phyloP scores from a whole-genome alignment of 1,140 invertebrate species.

The Cotesia glomerata region DNA sequence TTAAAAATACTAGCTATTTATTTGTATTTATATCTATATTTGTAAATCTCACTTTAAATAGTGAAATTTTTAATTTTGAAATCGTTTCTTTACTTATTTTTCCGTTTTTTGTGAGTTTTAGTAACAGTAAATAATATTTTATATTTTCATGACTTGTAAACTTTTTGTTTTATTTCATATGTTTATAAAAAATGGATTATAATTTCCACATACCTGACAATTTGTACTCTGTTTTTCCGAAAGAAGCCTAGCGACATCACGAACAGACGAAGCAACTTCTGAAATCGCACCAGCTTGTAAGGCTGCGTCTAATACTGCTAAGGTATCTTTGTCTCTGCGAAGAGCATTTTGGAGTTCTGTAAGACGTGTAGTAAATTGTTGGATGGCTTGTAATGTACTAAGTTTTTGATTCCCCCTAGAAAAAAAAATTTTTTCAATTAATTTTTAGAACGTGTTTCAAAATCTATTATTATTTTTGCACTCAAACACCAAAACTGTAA shows the following conservation, averaged over 20 bases:
- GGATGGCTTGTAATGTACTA: slow-evolving; percentile 67
- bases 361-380: slow-evolving; percentile 69
- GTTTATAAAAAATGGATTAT: neutral
- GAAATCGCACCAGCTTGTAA: slow-evolving; percentile 68
- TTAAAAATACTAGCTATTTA: no score
- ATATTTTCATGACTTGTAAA: no score
- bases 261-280: slow-evolving; percentile 69
- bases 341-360: slow-evolving; percentile 70
- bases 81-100: no score
- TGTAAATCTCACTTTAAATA: no score
- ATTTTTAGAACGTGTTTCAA: no score
- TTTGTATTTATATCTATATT: no score
- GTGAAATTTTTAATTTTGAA: no score
- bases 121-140: no score
- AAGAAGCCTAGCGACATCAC: slow-evolving; percentile 72
- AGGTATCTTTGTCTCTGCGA: slow-evolving; percentile 69
- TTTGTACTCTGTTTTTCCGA: slow-evolving; percentile 69
- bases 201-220: slow-evolving; percentile 51
- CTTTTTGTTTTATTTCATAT: no score
- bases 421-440: slow-evolving; percentile 25
- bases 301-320: slow-evolving; percentile 68
- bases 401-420: slow-evolving; percentile 62
- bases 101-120: no score
- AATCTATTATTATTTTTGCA: no score
- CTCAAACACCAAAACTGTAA: no score